Evolutionary conservation across 2,888 invertebrate genomes (phyloP).

Genomic region (Drosophila algonquin): DNA sequence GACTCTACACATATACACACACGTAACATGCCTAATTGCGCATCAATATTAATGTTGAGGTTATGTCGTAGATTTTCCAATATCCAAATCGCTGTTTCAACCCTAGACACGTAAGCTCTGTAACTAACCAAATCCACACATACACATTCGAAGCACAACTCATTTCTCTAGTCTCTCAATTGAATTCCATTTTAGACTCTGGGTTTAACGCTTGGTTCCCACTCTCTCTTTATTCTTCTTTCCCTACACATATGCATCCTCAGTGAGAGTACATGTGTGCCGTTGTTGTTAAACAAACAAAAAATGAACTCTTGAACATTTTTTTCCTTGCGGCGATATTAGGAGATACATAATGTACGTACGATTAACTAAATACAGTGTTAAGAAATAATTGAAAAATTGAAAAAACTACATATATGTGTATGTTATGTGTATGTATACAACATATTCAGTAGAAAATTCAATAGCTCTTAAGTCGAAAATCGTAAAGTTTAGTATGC

Average conservation of each 20-base stretch:
- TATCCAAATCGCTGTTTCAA: constrained; percentile 67
- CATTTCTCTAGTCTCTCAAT: background rate
- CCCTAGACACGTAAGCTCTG: constrained; percentile 59
- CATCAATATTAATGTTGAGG: constrained; percentile 67
- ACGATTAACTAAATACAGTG: background rate
- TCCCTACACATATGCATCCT: background rate
- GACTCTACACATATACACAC: background rate
- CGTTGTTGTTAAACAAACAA: constrained; percentile 47
- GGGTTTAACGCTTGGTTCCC: constrained; percentile 1
- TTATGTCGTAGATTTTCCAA: constrained; percentile 71
- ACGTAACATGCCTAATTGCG: constrained; percentile 38
- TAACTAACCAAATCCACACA: constrained; percentile 1
- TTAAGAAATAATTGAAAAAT: background rate
- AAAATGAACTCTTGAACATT: background rate
- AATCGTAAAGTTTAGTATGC: constrained; percentile 63
- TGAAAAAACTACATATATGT: constrained; percentile 8
- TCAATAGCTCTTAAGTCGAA: constrained; percentile 53
- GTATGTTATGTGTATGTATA: constrained; percentile 8
- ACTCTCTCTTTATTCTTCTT: constrained; percentile 3
- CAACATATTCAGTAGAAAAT: constrained; percentile 40
- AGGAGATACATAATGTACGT: constrained; percentile 10
- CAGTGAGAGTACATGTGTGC: constrained; percentile 3
- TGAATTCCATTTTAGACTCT: background rate
- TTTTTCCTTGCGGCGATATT: constrained; percentile 24
- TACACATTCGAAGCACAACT: background rate